A percentile compares a stretch with the other conserved stretches of the same genome.
These are phyloP conservation scores for Sinocyclocheilus anophthalmus DNA, from an alignment of 2,113 vertebrate species.

Conservation along the genomic window DNA sequence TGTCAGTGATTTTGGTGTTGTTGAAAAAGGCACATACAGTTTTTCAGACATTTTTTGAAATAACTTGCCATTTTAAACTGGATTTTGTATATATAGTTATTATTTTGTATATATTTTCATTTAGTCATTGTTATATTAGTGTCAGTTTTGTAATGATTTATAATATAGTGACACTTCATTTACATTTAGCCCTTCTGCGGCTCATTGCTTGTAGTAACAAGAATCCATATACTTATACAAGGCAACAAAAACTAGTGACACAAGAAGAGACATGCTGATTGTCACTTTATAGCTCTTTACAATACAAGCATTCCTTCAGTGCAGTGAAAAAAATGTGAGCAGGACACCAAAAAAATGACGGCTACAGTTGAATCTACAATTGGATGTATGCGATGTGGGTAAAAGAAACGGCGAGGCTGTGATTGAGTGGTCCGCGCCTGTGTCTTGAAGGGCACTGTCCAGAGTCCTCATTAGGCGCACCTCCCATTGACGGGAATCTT, in stretches of 20 bases:
- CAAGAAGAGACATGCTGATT: background rate
- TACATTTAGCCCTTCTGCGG: background rate
- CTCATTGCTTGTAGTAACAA: background rate
- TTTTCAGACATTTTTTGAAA: background rate
- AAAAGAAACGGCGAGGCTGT: background rate
- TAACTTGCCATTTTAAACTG: background rate
- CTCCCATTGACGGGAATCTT: slow-evolving; percentile 76
- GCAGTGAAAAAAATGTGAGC: slow-evolving; percentile 73
- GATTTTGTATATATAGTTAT: background rate
- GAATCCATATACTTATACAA: too few relatives aligned
- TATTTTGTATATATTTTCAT: too few relatives aligned
- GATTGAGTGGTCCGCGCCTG: too few relatives aligned
- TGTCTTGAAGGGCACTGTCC: too few relatives aligned
- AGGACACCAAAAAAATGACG: slow-evolving; percentile 77
- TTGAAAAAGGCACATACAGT: background rate
- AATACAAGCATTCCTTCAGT: slow-evolving; percentile 75
- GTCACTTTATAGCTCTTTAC: slow-evolving; percentile 61
- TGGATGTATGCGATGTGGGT: background rate
- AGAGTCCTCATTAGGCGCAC: too few relatives aligned
- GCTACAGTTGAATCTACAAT: too few relatives aligned
- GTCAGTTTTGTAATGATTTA: background rate
- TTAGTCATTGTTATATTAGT: too few relatives aligned
- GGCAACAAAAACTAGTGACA: background rate
- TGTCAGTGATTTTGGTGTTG: background rate
- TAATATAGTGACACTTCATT: background rate